Percentiles rank a stretch among this genome's conserved stretches.
Evolutionary conservation across 2,113 vertebrate genomes (phyloP).

Genomic region (Nesoenas mayeri): DNA sequence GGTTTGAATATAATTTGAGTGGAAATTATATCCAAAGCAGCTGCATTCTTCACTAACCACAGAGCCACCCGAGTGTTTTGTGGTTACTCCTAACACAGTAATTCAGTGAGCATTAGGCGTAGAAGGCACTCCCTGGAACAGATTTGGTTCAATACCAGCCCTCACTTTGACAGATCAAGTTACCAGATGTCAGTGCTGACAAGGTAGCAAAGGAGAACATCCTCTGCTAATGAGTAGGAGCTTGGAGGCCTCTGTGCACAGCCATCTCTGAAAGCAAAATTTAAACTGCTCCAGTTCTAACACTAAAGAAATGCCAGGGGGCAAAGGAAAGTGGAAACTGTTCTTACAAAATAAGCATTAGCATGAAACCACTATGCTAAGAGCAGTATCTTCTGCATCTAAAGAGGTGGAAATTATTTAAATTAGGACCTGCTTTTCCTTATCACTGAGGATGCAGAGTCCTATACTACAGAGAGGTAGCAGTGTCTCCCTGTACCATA

Average conservation of each 20-base stretch:
- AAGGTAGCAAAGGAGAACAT: neutral
- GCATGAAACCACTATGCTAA: neutral
- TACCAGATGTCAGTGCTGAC: slow-evolving; percentile 12
- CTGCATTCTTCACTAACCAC: slow-evolving; percentile 22
- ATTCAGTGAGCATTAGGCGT: neutral
- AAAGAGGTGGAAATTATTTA: neutral
- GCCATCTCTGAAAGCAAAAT: neutral
- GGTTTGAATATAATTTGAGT: slow-evolving; percentile 9
- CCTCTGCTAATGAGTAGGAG: neutral
- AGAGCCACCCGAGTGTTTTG: slow-evolving; percentile 3
- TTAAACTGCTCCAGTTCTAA: neutral
- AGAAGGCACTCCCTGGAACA: slow-evolving; percentile 3
- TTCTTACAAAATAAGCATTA: neutral
- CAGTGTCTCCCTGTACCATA: neutral
- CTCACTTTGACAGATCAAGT: slow-evolving; percentile 28
- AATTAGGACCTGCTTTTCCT: neutral
- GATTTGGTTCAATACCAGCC: neutral
- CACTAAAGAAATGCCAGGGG: neutral
- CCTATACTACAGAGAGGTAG: neutral
- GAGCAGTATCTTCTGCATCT: neutral
- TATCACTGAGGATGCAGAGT: neutral
- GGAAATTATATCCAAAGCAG: slow-evolving; percentile 34
- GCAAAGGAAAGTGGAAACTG: neutral
- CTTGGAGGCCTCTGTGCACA: neutral
- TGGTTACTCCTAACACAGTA: slow-evolving; percentile 18